Evolutionary conservation across 2,113 vertebrate genomes (phyloP), one percentile per base, ranked within the genome.

Genomic region (Anser cygnoides): DNA sequence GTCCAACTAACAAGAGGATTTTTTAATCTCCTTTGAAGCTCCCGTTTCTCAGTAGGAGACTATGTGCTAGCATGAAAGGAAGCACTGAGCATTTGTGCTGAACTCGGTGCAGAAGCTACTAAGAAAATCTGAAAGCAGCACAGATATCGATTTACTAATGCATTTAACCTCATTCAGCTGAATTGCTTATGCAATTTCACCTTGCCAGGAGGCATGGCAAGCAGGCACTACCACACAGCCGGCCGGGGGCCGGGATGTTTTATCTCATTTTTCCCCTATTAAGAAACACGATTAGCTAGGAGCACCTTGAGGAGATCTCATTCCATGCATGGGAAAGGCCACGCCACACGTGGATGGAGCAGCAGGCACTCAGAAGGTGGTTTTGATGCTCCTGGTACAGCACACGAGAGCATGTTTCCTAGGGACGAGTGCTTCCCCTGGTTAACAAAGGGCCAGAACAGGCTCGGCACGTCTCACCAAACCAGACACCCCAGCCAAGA

Each of bases 191-290:
- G 58, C 49, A 81, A 44, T 58, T 72, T 92, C 91, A 87, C 80
- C 81, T 91, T 92, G 92, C 86, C 81, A 21, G 73, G 61, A 74
- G 87, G 80, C 85, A 77, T 44, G 28, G 14, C 29, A 20, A n/a
- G 17, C 54, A 41, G 73, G 52, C 39, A 39, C 35, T 10, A 31
- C 49, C 58, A 10, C 10, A 9, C 1, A 57, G 63, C 35, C 39
- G 67, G 44, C 50, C 52, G 35, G 14, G 20, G 46, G 46, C 46
- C 20, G 46, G 46, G 2, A 11, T 2, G 17, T 28, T 58, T 63
- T 52, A 46, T 19, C 31, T 59, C 70, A 5, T 10, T 13, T 52
- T 92, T 87, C 55, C 58, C 41, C 25, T 4, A 0, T 10, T 33
- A 58, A 74, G n/a, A 65, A 74, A 68, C 12, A 41, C 57, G 58